A percentile compares a stretch with the other conserved stretches of the same genome.
These are phyloP conservation scores for Oryzias curvinotus DNA, from an alignment of 2,113 vertebrate genomes.

Conservation along the genomic window DNA sequence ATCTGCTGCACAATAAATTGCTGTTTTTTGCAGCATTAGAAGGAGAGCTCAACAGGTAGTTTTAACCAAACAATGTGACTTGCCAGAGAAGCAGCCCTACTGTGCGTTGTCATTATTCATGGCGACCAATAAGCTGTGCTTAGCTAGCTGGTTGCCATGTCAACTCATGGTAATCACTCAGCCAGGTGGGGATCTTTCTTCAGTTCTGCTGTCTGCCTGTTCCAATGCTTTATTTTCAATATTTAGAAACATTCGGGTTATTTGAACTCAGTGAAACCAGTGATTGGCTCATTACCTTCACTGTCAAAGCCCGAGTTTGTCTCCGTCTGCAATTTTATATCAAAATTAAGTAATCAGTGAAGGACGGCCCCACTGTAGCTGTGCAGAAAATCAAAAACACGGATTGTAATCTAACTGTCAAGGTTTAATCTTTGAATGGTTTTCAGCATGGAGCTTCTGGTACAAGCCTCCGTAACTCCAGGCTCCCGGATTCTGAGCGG, in stretches of 20 bases:
- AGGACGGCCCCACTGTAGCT: neutral
- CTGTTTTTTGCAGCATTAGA: slow-evolving; percentile 14
- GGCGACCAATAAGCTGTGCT: slow-evolving; percentile 41
- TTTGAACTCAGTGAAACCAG: neutral
- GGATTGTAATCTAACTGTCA: neutral
- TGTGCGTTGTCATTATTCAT: slow-evolving; percentile 50
- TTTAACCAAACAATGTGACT: slow-evolving; percentile 38
- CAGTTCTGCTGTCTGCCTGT: slow-evolving; percentile 12
- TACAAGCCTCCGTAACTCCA: no score
- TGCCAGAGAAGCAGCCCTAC: slow-evolving; percentile 42
- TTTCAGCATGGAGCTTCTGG: slow-evolving; percentile 19
- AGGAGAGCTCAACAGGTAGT: slow-evolving; percentile 47
- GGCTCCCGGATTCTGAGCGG: no score
- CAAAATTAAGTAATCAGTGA: slow-evolving; percentile 4
- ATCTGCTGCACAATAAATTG: slow-evolving; percentile 10
- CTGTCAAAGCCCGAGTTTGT: neutral
- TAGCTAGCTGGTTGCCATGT: slow-evolving; percentile 52
- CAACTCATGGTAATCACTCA: slow-evolving; percentile 43
- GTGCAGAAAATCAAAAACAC: neutral
- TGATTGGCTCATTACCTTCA: neutral
- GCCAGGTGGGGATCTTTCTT: slow-evolving; percentile 36
- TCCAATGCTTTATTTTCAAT: neutral
- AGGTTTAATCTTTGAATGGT: neutral
- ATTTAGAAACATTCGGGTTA: slow-evolving; percentile 13
- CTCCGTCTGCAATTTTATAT: neutral